Base-by-base conservation (phyloP, 2,888 invertebrate genomes). In the Ormyrus thymus region DNA sequence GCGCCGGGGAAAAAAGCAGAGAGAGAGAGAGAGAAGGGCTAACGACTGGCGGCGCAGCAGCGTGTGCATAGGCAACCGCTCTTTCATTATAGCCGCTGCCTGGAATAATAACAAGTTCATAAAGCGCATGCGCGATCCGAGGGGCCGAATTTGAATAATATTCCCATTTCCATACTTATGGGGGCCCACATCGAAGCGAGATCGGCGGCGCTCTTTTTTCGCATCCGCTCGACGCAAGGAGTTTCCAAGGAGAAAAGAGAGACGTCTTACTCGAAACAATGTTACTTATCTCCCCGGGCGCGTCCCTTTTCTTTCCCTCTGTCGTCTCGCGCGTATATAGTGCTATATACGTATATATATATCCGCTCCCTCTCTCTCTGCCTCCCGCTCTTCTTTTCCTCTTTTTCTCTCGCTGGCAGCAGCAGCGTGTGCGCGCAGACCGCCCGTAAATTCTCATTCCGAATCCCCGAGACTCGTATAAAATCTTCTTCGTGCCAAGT, bases 241-340 rank as follows among this genome's bases (percentile, higher is more conserved):
- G 53, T 46, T 8, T 7, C 4, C 48, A 10, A 65, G 11, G 8
- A 55, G 11, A 53, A 10, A 13, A 43, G 29, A 43, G 84, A 86
- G 86, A 89, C 85, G 86, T 89, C 89, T 89, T 87, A 87, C 87
- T 89, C 85, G 88, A 88, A 89, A 89, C 89, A 89, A 88, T 89
- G 88, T 89, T 87, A 75, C 75, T 76, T 72, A 68, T 79, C 75
- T 73, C 72, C 59, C 65, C 51, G 8, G 45, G 70, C 76, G 64
- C 55, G 62, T 55, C 73, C 50, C 69, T 62, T 76, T 76, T 69
- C 46, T 29, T 84, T 83, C 82, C 48, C 8, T 13, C 45, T 13
- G 6, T 7, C 15, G 15, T 62, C 56, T 29, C 29, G 29, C 29
- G 29, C 29, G 29, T 29, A 29, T 29, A 29, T 29, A 29, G 3